Conservation (phyloP, 2,888 invertebrate species). For the Cyaniris semiargus region DNA sequence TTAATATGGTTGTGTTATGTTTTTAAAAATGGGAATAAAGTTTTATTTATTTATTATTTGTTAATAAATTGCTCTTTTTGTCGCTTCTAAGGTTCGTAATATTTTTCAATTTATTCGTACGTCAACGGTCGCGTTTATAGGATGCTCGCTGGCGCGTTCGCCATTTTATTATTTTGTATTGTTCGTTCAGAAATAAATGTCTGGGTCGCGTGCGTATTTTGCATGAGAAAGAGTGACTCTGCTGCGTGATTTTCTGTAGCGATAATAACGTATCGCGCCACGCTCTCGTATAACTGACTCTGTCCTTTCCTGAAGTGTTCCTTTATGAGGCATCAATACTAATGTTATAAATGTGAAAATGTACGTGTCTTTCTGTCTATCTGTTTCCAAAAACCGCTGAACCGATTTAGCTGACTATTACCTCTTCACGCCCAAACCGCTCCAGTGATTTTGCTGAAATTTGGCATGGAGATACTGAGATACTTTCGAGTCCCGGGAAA, state of each 20-base stretch:
- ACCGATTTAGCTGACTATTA: no score
- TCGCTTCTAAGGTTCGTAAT: neutral
- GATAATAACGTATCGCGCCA: neutral
- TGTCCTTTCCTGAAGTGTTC: no score
- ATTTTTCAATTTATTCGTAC: neutral
- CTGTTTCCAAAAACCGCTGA: no score
- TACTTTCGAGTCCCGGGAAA: no score
- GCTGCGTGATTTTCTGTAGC: slow-evolving; percentile 59
- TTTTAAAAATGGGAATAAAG: no score
- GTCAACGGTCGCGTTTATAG: slow-evolving; percentile 41
- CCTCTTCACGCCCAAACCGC: no score
- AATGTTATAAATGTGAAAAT: no score
- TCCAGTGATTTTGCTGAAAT: no score
- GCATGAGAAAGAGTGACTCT: slow-evolving; percentile 55
- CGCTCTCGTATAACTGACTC: neutral
- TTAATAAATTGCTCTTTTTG: neutral
- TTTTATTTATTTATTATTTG: no score
- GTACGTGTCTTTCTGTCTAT: no score
- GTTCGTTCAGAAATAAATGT: slow-evolving; percentile 51
- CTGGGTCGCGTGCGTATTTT: slow-evolving; percentile 57
- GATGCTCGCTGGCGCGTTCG: slow-evolving; percentile 48
- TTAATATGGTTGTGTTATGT: no score
- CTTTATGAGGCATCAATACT: neutral
- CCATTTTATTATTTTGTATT: slow-evolving; percentile 54
- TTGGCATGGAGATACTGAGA: no score